Percentiles rank a stretch among this genome's conserved stretches.
Evolutionary conservation across 2,113 vertebrate species (phyloP).

Genomic region (Toxotes jaculatrix): DNA sequence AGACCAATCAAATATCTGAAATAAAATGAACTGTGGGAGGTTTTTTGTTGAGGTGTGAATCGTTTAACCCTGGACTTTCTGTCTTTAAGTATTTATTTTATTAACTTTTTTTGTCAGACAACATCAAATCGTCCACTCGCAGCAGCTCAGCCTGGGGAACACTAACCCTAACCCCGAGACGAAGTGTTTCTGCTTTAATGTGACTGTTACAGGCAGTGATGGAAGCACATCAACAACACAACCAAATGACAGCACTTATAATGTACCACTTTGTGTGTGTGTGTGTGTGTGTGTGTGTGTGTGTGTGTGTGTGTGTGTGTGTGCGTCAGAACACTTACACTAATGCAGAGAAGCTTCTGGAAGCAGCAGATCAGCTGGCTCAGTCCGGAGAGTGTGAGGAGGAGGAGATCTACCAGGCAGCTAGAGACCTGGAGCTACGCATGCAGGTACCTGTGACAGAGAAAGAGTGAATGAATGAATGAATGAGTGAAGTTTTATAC

Average conservation of each 20-base stretch:
- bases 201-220: no score
- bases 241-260: not conserved
- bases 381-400: conserved; percentile 82
- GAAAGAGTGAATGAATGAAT: not conserved
- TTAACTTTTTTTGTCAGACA: no score
- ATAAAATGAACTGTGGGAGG: no score
- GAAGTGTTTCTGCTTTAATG: no score
- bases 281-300: conserved; percentile 29
- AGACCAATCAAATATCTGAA: not conserved
- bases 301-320: conserved; percentile 36
- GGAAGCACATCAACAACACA: not conserved
- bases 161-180: no score
- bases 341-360: conserved; percentile 83
- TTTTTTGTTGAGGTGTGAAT: no score
- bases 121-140: no score
- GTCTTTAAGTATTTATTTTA: no score
- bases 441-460: conserved; percentile 72
- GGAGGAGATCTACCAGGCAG: conserved; percentile 81
- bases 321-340: conserved; percentile 80
- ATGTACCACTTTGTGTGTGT: not conserved
- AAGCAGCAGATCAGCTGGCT: conserved; percentile 80
- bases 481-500: not conserved
- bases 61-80: no score
- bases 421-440: conserved; percentile 78
- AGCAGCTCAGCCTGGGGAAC: no score